A percentile compares a stretch with the other conserved stretches of the same genome.
These are phyloP conservation scores for Amorpha juglandis DNA, from an alignment of 2,888 invertebrate genomes.

Conservation along the genomic window DNA sequence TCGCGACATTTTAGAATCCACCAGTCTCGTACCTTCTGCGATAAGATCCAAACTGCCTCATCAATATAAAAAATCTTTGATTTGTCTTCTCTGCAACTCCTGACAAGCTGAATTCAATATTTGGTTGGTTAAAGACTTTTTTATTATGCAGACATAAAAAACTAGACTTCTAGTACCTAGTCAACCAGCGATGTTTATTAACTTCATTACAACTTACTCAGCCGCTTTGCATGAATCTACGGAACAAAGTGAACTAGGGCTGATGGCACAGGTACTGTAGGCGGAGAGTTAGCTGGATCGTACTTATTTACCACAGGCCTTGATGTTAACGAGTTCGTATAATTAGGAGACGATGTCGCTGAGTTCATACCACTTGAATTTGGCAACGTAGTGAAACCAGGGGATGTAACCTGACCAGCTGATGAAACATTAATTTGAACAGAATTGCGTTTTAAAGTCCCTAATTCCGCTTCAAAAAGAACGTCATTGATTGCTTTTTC, in stretches of 20 bases:
- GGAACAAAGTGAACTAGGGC: neutral
- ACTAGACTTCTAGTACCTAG: too few species aligned
- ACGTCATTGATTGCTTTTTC: constrained; percentile 24
- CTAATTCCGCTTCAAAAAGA: constrained; percentile 22
- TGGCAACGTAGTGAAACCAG: neutral
- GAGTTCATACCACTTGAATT: neutral
- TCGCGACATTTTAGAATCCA: too few species aligned
- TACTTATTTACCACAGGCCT: neutral
- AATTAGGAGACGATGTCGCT: neutral
- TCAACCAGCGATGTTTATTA: too few species aligned
- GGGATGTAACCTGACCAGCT: neutral
- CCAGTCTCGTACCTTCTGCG: too few species aligned
- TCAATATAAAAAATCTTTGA: too few species aligned
- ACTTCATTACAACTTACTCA: neutral
- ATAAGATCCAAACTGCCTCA: too few species aligned
- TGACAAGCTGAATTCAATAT: too few species aligned
- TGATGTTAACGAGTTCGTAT: neutral
- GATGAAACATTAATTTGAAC: constrained; percentile 13
- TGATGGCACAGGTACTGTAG: neutral
- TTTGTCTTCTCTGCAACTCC: too few species aligned
- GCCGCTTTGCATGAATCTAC: neutral
- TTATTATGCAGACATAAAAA: too few species aligned
- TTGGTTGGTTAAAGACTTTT: too few species aligned
- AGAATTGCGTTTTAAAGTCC: constrained; percentile 14
- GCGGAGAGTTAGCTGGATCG: neutral